A percentile compares a stretch with the other conserved stretches of the same genome.
Evolutionary conservation across 2,888 invertebrate genomes (phyloP).

Genomic region (Salpingus planirostris): DNA sequence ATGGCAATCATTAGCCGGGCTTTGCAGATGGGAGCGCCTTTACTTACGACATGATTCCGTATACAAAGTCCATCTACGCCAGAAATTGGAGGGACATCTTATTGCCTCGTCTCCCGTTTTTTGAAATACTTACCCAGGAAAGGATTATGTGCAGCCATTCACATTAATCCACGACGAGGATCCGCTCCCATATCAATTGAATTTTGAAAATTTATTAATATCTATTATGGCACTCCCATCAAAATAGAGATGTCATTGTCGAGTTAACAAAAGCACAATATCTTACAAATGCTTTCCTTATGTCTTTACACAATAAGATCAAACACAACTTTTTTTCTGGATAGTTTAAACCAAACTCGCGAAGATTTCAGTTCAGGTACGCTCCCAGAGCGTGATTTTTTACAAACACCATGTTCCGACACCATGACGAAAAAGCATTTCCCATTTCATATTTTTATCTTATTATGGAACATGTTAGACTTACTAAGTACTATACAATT

Average conservation of each 20-base stretch:
- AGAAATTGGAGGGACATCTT: conserved; percentile 28
- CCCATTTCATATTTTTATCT: too few relatives aligned
- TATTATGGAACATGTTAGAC: too few relatives aligned
- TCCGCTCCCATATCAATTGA: conserved; percentile 26
- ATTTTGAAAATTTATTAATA: conserved; percentile 27
- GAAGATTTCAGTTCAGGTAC: conserved; percentile 13
- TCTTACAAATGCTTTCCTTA: conserved; percentile 8
- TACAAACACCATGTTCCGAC: conserved; percentile 17
- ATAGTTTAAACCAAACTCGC: conserved; percentile 10
- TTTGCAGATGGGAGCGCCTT: conserved; percentile 29
- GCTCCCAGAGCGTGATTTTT: conserved; percentile 18
- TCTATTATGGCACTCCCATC: conserved; percentile 26
- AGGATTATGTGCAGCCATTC: conserved; percentile 58
- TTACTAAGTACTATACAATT: background rate
- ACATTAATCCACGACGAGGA: conserved; percentile 47
- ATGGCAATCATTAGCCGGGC: conserved; percentile 38
- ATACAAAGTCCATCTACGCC: conserved; percentile 7
- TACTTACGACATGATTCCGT: conserved; percentile 8
- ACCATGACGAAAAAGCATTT: too few relatives aligned
- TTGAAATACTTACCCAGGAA: conserved; percentile 23
- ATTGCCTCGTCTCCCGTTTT: conserved; percentile 44
- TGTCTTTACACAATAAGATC: conserved; percentile 2
- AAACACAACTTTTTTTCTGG: conserved; percentile 2
- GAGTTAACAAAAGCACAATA: conserved; percentile 14
- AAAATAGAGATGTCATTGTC: conserved; percentile 14